Percentiles rank a stretch among this genome's conserved stretches.
Evolutionary conservation across 2,888 invertebrate genomes (phyloP).

Genomic region (Diadegma fenestrale): DNA sequence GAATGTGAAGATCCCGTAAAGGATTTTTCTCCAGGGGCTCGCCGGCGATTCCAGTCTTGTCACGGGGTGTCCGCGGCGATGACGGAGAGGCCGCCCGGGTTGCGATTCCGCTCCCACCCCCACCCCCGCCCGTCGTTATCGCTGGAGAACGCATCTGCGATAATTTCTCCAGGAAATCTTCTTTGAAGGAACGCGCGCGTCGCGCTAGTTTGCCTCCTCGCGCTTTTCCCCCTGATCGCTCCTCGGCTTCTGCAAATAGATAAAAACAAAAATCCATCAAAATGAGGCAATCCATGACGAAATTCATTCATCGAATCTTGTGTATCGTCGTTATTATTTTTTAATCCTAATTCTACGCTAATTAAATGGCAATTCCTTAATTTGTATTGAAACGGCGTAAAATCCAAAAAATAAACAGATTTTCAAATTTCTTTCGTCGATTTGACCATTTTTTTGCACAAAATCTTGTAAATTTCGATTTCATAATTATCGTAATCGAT

Average conservation of each 20-base stretch:
- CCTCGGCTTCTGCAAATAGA: slow-evolving; percentile 82
- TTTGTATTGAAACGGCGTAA: too few species aligned
- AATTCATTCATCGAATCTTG: not conserved
- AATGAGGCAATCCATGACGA: not conserved
- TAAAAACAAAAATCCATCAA: slow-evolving; percentile 18
- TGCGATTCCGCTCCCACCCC: slow-evolving; percentile 85
- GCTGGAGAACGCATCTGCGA: slow-evolving; percentile 94
- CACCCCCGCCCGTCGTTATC: slow-evolving; percentile 82
- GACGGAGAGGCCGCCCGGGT: slow-evolving; percentile 85
- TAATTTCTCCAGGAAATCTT: slow-evolving; percentile 95
- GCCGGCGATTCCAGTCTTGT: slow-evolving; percentile 83
- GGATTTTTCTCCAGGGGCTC: slow-evolving; percentile 87
- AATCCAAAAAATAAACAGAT: too few species aligned
- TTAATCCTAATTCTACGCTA: too few species aligned
- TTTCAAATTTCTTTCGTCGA: too few species aligned
- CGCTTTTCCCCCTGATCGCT: slow-evolving; percentile 90
- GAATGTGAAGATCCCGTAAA: slow-evolving; percentile 90
- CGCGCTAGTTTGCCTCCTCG: slow-evolving; percentile 94
- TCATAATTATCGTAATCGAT: too few species aligned
- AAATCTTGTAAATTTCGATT: too few species aligned
- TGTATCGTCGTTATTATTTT: too few species aligned
- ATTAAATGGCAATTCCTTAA: too few species aligned
- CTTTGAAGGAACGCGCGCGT: slow-evolving; percentile 96
- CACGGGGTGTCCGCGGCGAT: slow-evolving; percentile 83
- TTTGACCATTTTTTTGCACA: too few species aligned